phyloP scores from a whole-genome alignment of 2,113 vertebrate genomes.

The Alexandromys fortis region DNA sequence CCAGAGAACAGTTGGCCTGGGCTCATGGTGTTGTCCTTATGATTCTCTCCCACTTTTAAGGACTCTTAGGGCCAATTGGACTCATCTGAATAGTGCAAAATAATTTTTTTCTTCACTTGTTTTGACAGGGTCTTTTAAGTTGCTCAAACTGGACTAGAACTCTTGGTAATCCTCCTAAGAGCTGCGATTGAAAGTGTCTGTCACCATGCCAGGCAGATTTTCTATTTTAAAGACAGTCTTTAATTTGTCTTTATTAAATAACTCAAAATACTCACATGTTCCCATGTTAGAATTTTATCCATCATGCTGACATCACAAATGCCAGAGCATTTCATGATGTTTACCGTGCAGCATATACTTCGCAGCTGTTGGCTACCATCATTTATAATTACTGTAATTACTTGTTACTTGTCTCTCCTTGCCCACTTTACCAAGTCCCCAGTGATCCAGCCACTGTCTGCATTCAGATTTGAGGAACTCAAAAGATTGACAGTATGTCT shows the following conservation, averaged over 20 bases:
- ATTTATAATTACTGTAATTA: background rate
- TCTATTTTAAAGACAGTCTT: no score
- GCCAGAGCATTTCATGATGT: background rate
- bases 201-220: no score
- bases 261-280: background rate
- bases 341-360: background rate
- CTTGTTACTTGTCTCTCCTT: background rate
- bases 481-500: background rate
- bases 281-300: background rate
- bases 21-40: background rate
- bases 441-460: background rate
- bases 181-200: background rate
- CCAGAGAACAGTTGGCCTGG: background rate
- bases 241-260: background rate
- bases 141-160: background rate
- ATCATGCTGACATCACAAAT: background rate
- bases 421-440: background rate
- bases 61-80: background rate
- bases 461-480: slow-evolving; percentile 40
- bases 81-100: background rate
- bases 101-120: background rate
- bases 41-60: background rate
- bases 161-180: background rate
- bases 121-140: background rate
- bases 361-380: background rate